Conservation (phyloP, 2,888 invertebrate species). For the Xanthorhoe spadicearia region DNA sequence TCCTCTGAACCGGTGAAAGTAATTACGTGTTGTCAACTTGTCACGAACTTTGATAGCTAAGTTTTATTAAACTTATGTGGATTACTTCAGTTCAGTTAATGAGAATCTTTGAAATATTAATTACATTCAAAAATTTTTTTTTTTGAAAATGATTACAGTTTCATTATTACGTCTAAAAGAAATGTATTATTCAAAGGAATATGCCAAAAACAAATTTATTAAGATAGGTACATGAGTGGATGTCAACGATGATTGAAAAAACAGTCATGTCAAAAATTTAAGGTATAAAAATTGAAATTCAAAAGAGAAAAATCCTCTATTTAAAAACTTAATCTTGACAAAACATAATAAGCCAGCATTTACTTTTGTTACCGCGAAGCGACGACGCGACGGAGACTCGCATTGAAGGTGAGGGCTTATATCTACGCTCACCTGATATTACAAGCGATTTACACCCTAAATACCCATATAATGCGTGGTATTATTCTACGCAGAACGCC, state of each 20-base stretch:
- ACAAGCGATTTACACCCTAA: constrained; percentile 60
- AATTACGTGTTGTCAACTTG: constrained; percentile 7
- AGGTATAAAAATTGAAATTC: not conserved
- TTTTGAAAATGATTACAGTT: too few species aligned
- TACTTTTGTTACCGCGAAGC: constrained; percentile 22
- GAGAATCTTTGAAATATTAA: not conserved
- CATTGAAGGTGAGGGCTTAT: constrained; percentile 35
- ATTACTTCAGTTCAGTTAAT: not conserved
- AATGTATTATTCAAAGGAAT: too few species aligned
- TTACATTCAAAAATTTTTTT: not conserved
- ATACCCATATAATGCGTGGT: constrained; percentile 56
- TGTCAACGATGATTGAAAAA: not conserved
- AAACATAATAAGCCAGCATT: constrained; percentile 9
- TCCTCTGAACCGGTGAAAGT: constrained; percentile 7
- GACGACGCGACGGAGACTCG: constrained; percentile 13
- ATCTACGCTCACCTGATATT: constrained; percentile 46
- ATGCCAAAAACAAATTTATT: too few species aligned
- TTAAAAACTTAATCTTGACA: constrained; percentile 11
- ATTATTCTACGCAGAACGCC: constrained; percentile 60
- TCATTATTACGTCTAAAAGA: too few species aligned
- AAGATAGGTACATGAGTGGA: too few species aligned
- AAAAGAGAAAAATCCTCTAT: not conserved
- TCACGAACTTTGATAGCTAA: not conserved
- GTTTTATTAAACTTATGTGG: constrained; percentile 1
- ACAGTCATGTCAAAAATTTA: not conserved